phyloP scores from a whole-genome alignment of 2,113 vertebrate species.

The Perca schrenkii region DNA sequence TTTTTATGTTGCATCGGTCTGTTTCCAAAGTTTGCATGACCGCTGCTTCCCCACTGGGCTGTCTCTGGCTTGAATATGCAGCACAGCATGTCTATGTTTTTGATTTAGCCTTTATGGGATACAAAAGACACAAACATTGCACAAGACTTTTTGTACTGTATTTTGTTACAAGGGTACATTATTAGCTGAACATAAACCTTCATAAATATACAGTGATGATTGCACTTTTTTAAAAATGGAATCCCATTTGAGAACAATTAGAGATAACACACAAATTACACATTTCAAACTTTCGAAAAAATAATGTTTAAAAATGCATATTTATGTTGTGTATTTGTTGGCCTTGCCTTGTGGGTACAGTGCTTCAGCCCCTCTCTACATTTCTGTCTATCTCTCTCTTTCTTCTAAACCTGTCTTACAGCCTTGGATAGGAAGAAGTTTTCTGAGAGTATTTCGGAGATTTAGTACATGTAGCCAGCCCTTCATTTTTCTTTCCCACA shows the following conservation, averaged over 20 bases:
- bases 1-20: slow-evolving; percentile 33
- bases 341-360: slow-evolving; percentile 58
- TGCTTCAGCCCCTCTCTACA: slow-evolving; percentile 74
- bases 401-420: slow-evolving; percentile 81
- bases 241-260: background rate
- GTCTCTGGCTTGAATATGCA: slow-evolving; percentile 67
- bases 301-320: slow-evolving; percentile 21
- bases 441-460: slow-evolving; percentile 85
- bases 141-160: background rate
- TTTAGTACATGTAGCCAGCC: slow-evolving; percentile 6
- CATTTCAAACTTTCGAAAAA: background rate
- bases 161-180: background rate
- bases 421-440: slow-evolving; percentile 84
- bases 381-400: slow-evolving; percentile 70
- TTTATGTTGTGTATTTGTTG: slow-evolving; percentile 65
- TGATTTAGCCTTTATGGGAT: background rate
- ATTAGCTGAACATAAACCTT: background rate
- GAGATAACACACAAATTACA: background rate
- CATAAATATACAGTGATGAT: background rate
- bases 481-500: slow-evolving; percentile 44
- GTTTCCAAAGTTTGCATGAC: slow-evolving; percentile 52
- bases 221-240: background rate
- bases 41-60: slow-evolving; percentile 39
- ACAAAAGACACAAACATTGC: slow-evolving; percentile 42
- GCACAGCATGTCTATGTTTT: slow-evolving; percentile 48